Base-by-base conservation (phyloP, 1,140 invertebrate genomes). In the Drosophila sproati region DNA sequence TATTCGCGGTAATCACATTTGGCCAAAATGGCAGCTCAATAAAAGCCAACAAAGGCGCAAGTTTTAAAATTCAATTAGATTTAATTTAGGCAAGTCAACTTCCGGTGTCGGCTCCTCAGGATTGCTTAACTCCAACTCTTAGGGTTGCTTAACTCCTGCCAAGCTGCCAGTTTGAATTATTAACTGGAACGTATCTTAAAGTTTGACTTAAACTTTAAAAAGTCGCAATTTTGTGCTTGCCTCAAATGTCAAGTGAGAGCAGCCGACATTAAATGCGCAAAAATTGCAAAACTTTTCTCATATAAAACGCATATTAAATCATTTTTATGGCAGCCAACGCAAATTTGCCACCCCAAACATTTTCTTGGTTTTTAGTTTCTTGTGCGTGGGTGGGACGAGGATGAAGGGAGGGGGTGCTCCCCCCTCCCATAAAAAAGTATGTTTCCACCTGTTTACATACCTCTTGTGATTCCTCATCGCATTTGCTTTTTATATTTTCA, bases 241-340 rank as follows among this genome's bases (percentile, higher is more conserved):
- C 12, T 52, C 45, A 67, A 73, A 59, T 60, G 70, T 57, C 73
- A 54, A 51, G 59, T 45, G 57, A 61, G 28, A 4, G 41, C 47
- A 31, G 20, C 63, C 41, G 32, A 69, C 71, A 29, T 55, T 68
- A 35, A 74, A 69, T 69, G 72, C 20, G 73, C 73, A 71, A 70
- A 63, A 75, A 75, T 75, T 75, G 73, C 67, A 63, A 75, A 75
- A 75, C 67, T 75, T 75, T 75, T 71, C 73, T 75, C 73, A 75
- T 75, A 75, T 75, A 75, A 75, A 75, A 64, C 57, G 73, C 67
- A 70, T 71, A 75, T 75, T 75, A 75, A 71, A 75, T 75, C 73
- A 75, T 75, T 71, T 75, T 75, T 75, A 75, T 75, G 73, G 60
- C 67, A 75, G 54, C 34, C 32, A 55, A 71, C 63, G 55, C 64